Percentiles rank a stretch among this genome's conserved stretches.
These are phyloP conservation scores for Pelmatolapia mariae DNA, from an alignment of 2,113 vertebrate genomes.

Conservation along the genomic window DNA sequence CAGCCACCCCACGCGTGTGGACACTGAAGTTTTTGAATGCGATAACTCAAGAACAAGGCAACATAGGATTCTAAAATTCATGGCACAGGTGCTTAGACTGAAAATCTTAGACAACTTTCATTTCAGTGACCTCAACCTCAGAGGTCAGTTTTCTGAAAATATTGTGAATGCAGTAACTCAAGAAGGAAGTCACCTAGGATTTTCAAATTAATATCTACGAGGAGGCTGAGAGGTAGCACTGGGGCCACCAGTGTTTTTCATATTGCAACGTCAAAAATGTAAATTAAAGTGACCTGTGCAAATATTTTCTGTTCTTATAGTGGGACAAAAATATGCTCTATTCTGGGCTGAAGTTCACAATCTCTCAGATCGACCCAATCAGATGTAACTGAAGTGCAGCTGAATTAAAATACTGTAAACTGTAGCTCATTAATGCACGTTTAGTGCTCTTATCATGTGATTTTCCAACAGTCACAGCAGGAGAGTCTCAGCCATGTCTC, in stretches of 20 bases:
- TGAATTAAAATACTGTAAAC: background rate
- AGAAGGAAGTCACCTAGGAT: background rate
- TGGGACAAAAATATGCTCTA: background rate
- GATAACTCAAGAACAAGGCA: accelerated
- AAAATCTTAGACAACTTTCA: background rate
- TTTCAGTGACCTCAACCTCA: background rate
- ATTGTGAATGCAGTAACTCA: background rate
- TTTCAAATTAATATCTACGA: background rate
- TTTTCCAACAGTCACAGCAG: background rate
- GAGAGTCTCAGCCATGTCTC: constrained; percentile 23
- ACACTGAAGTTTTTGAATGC: background rate
- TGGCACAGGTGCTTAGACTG: background rate
- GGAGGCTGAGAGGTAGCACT: background rate
- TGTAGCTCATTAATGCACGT: constrained; percentile 35
- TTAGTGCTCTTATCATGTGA: constrained; percentile 18
- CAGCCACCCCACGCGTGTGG: accelerated
- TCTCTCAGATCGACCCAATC: background rate
- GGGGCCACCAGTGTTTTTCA: background rate
- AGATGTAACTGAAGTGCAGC: background rate
- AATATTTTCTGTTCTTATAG: background rate
- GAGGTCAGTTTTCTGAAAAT: background rate
- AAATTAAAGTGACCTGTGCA: background rate
- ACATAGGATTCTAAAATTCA: background rate
- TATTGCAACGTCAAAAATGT: accelerated
- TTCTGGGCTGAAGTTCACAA: background rate